Conservation (phyloP, 2,797 vertebrate species). For the Diglossa cyanea region DNA sequence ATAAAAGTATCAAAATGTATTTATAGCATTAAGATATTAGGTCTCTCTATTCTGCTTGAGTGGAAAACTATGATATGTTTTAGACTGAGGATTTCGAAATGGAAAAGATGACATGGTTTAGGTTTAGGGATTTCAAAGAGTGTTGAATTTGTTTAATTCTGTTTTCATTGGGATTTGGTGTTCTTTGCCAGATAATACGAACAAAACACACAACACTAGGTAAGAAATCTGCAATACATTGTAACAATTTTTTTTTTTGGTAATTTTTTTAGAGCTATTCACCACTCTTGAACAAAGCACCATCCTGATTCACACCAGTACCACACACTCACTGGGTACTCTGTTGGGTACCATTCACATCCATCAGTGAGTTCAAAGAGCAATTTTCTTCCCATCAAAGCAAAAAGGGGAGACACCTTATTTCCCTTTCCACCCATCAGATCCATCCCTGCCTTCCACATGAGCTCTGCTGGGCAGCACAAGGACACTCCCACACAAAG, state of each 20-base stretch:
- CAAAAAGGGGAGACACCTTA: not conserved
- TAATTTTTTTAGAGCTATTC: not conserved
- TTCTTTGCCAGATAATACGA: not conserved
- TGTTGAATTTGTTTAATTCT: not conserved
- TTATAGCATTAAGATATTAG: not conserved
- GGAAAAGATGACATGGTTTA: not conserved
- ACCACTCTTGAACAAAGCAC: not conserved
- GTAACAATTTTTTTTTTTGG: not conserved
- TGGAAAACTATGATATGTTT: not conserved
- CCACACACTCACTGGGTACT: not conserved
- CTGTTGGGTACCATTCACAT: not conserved
- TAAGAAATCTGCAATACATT: not conserved
- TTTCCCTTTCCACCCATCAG: not conserved
- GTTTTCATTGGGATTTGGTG: not conserved
- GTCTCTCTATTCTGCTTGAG: not conserved
- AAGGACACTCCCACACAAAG: not conserved
- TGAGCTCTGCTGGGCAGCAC: not conserved
- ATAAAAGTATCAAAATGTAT: not conserved
- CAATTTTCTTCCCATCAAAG: not conserved
- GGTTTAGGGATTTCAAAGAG: not conserved
- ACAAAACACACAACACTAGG: not conserved
- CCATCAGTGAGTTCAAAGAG: not conserved
- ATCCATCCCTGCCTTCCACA: not conserved
- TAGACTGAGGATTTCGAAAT: not conserved
- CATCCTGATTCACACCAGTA: not conserved